Base-by-base conservation (phyloP, 2,113 vertebrate genomes). In the Tyrannus savana region DNA sequence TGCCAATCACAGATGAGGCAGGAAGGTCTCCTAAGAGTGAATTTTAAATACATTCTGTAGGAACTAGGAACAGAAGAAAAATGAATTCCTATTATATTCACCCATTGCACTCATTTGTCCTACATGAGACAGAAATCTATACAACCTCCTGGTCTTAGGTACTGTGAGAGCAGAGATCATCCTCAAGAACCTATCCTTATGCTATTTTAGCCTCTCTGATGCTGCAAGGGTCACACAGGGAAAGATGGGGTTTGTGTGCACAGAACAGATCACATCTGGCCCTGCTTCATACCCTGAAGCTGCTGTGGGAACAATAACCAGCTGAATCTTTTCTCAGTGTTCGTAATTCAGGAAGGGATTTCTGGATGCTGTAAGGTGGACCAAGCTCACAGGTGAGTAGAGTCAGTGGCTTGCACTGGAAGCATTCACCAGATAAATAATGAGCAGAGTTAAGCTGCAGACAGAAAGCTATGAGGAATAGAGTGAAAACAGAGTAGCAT, bases 21-120 rank as follows among this genome's bases (percentile, higher is more conserved):
- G 67, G 35, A 46, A 89, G 73, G 75, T 90, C 84, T 95, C 75
- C 58, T 89, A 73, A 86, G 50, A 78, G 50, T 39, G 66, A 66
- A 76, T 92, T 91, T 95, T 64, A 79, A 90, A 91, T 21, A 73
- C 44, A 63, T 80, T 84, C 60, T 81, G 10, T 85, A 44, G 87
- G 35, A 92, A 50, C 27, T 68, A 90, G 56, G 35, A 80, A 56
- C 37, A 90, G 68, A 79, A 95, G 59, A 74, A 92, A 84, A 94
- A 92, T 30, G 23, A 35, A 53, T 93, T 86, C 46, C 75, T 68
- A 30, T 74, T 69, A 67, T 37, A 50, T 78, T 91, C 24, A 56
- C 74, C 60, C 56, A 81, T 49, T 64, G 64, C 44, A 55, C 16
- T 84, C 41, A 88, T 92, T 92, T 91, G 83, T 87, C 74, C 75